phyloP scores from a whole-genome alignment of 2,888 invertebrate genomes.

The Arrhopalites spinosus region DNA sequence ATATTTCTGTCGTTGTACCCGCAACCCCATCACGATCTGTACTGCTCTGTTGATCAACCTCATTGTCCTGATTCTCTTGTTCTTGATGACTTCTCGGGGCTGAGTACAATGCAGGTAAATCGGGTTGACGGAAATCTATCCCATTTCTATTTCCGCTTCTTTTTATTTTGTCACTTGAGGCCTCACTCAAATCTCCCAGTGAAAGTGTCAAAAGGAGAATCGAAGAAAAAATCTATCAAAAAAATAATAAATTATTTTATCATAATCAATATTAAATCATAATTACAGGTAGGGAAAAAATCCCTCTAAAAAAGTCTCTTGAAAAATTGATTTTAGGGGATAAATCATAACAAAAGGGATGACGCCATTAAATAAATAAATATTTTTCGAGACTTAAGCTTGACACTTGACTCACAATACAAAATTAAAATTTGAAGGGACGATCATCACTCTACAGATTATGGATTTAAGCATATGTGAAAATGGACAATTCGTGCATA shows the following conservation, averaged over 20 bases:
- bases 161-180: background rate
- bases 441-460: too few relatives aligned
- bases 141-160: background rate
- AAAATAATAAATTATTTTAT: background rate
- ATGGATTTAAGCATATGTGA: too few relatives aligned
- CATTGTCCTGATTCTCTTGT: slow-evolving; percentile 41
- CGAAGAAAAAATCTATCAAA: background rate
- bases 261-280: background rate
- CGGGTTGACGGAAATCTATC: slow-evolving; percentile 2
- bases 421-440: too few relatives aligned
- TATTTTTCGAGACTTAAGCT: too few relatives aligned
- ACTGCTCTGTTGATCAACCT: slow-evolving; percentile 40
- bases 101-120: slow-evolving; percentile 40
- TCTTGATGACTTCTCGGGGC: slow-evolving; percentile 42
- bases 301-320: too few relatives aligned
- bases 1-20: slow-evolving; percentile 40
- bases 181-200: background rate
- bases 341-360: too few relatives aligned
- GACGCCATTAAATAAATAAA: too few relatives aligned
- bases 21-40: slow-evolving; percentile 30
- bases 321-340: too few relatives aligned
- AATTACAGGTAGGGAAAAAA: too few relatives aligned
- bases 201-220: background rate
- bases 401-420: too few relatives aligned
- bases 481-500: too few relatives aligned